Evolutionary conservation across 2,113 vertebrate genomes (phyloP).

Genomic region (Malaclemys terrapin): DNA sequence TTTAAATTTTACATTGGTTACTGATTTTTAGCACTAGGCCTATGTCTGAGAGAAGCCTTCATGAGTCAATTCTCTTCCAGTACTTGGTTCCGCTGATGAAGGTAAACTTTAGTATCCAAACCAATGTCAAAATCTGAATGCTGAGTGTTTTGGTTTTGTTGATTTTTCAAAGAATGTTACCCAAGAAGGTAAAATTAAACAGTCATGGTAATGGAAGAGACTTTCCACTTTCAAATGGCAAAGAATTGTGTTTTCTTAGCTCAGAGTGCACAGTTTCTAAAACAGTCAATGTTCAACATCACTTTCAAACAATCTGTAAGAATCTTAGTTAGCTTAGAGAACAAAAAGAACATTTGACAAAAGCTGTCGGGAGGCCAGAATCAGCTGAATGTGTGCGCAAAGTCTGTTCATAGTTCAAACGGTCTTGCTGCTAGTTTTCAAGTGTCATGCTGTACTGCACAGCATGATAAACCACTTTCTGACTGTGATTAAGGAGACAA

Average conservation of each 20-base stretch:
- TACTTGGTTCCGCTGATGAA: too few relatives aligned
- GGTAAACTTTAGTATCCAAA: too few relatives aligned
- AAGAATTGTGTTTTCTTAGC: background rate
- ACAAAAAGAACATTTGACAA: slow-evolving; percentile 36
- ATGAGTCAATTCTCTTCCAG: background rate
- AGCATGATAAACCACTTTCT: slow-evolving; percentile 56
- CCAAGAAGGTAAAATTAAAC: background rate
- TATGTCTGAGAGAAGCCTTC: background rate
- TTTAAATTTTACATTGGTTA: background rate
- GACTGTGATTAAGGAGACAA: slow-evolving; percentile 23
- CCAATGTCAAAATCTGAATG: too few relatives aligned
- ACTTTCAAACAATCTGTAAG: background rate
- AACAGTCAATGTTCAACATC: background rate
- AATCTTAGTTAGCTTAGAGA: background rate
- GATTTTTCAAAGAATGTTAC: background rate
- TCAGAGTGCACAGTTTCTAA: background rate
- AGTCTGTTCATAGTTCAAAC: slow-evolving; percentile 56
- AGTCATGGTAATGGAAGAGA: background rate
- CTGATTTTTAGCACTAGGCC: background rate
- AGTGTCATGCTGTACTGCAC: slow-evolving; percentile 8
- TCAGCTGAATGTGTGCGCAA: background rate
- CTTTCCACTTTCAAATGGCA: background rate
- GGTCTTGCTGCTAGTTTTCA: slow-evolving; percentile 49
- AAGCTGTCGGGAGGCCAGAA: slow-evolving; percentile 36
- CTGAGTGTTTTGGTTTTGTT: background rate